Percentiles rank a stretch among this genome's conserved stretches.
Conservation (phyloP, 2,113 vertebrate genomes). For the Echinops telfairi region DNA sequence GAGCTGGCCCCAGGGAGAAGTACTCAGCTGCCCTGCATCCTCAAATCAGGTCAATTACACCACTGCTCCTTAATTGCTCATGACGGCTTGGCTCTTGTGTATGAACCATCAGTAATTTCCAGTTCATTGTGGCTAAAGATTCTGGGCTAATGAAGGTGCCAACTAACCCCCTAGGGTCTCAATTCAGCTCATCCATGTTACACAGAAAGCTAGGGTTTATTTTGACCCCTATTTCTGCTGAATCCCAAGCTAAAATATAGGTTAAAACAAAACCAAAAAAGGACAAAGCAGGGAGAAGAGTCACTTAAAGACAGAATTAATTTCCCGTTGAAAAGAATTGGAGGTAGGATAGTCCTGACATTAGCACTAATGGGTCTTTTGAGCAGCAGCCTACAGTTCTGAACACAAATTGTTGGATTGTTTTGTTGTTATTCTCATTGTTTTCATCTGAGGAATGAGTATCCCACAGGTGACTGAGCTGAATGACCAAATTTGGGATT, state of each 20-base stretch:
- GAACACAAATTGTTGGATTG: neutral
- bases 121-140: slow-evolving; percentile 78
- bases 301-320: slow-evolving; percentile 28
- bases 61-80: slow-evolving; percentile 76
- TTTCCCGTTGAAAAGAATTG: neutral
- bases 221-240: slow-evolving; percentile 39
- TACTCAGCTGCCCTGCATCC: slow-evolving; percentile 78
- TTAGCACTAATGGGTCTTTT: neutral
- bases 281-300: neutral
- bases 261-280: slow-evolving; percentile 65
- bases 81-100: slow-evolving; percentile 73
- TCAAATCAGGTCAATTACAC: slow-evolving; percentile 81
- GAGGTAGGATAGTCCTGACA: neutral
- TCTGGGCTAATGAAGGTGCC: slow-evolving; percentile 74
- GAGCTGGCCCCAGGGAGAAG: slow-evolving; percentile 67
- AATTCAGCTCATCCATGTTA: slow-evolving; percentile 19
- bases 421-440: neutral
- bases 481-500: neutral
- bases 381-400: neutral
- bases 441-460: slow-evolving; percentile 1
- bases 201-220: slow-evolving; percentile 40
- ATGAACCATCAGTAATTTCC: slow-evolving; percentile 76
- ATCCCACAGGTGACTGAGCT: neutral
- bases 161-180: slow-evolving; percentile 51
- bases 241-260: slow-evolving; percentile 41